Evolutionary conservation across 2,797 vertebrate species (phyloP).

Genomic region (Telmatherina bonti): DNA sequence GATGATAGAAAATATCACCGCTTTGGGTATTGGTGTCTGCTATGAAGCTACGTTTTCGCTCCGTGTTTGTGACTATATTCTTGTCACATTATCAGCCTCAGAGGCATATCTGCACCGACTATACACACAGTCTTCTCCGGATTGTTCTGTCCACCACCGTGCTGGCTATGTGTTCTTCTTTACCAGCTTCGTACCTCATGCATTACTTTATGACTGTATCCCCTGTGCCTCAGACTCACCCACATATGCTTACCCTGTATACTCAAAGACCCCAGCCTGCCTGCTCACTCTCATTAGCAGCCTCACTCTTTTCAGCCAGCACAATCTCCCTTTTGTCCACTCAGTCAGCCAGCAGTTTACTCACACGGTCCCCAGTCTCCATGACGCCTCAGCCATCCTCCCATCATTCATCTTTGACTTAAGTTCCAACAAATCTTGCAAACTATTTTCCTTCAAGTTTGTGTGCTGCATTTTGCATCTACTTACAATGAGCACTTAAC

Average conservation of each 20-base stretch:
- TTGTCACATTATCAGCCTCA: conserved; percentile 4
- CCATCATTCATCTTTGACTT: conserved; percentile 11
- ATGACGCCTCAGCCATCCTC: conserved; percentile 3
- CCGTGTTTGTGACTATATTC: conserved; percentile 8
- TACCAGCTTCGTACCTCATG: not conserved
- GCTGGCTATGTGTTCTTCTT: conserved; percentile 14
- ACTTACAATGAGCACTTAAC: conserved; percentile 13
- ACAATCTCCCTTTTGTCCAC: not conserved
- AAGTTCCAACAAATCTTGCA: conserved; percentile 13
- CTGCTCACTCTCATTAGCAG: conserved; percentile 14
- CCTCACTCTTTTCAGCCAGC: conserved; percentile 3
- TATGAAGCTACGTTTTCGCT: not conserved
- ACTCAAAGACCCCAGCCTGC: conserved; percentile 1
- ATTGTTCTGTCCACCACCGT: conserved; percentile 9
- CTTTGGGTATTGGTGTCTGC: conserved; percentile 1
- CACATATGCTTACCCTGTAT: not conserved
- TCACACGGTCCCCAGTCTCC: conserved; percentile 13
- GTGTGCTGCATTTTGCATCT: conserved; percentile 4
- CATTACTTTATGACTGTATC: not conserved
- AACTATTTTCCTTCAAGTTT: conserved; percentile 6
- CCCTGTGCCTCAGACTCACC: not conserved
- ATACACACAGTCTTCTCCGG: not conserved
- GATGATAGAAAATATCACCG: conserved; percentile 19
- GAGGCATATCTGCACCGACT: conserved; percentile 3
- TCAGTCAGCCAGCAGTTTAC: conserved; percentile 8